Evolutionary conservation across 2,113 vertebrate species (phyloP).

Genomic region (Campylorhamphus procurvoides): DNA sequence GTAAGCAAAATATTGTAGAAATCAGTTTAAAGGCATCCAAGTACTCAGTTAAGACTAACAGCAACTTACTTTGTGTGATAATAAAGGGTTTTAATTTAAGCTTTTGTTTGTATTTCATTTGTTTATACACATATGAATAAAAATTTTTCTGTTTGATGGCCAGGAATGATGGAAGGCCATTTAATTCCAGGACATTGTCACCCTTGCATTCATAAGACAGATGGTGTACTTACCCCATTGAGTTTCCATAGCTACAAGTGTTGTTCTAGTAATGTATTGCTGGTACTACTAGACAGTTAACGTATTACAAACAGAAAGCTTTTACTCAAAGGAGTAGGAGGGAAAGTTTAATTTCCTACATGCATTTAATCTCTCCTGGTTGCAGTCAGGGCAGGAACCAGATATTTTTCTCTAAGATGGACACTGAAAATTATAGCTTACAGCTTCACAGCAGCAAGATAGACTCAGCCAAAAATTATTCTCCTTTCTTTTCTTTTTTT

Average conservation of each 20-base stretch:
- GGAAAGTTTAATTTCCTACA: not conserved
- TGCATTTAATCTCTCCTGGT: not conserved
- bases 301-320: not conserved
- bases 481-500: not conserved
- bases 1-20: not conserved
- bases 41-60: not conserved
- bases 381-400: not conserved
- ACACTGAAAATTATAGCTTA: not conserved
- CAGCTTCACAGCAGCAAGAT: not conserved
- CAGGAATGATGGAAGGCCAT: not conserved
- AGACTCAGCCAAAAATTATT: not conserved
- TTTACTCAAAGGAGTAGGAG: not conserved
- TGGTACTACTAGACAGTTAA: not conserved
- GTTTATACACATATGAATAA: not conserved
- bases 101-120: not conserved
- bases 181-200: not conserved
- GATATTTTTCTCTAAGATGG: not conserved
- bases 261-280: not conserved
- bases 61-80: not conserved
- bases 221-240: not conserved
- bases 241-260: not conserved
- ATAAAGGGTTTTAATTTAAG: not conserved
- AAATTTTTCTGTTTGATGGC: not conserved
- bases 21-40: not conserved
- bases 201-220: not conserved